Evolutionary conservation across 1,140 invertebrate species (phyloP), one percentile per base, ranked within the genome.

Genomic region (Bombus superbus): DNA sequence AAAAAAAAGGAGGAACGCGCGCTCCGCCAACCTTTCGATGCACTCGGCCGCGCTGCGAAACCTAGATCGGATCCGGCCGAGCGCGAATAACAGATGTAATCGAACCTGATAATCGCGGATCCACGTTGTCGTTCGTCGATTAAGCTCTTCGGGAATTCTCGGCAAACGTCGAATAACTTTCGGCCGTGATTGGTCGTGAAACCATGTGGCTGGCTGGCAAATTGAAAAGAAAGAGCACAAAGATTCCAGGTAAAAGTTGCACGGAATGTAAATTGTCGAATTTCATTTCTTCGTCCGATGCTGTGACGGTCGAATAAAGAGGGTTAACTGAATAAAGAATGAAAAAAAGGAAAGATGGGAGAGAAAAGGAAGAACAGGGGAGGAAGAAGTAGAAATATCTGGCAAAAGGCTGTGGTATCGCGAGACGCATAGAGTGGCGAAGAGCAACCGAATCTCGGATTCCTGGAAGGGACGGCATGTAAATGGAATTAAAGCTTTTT

Each of bases 401-500:
- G 68, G 42, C 15, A 79, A 85, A 68, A 86, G 66, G 64, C 66
- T 28, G 53, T 68, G 76, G 64, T 80, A 82, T 74, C 84, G 62
- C 73, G 32, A 59, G 42, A 62, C 44, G 81, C 47, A 40, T 71
- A 86, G 53, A 71, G 74, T 35, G 74, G 78, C 68, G 32, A 73
- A 66, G 77, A 32, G 84, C 86, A 77, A 74, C 74, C 84, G 89
- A 88, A 91, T 87, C 86, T 71, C 72, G 73, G 76, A 89, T 91
- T 93, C 91, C 81, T 88, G 87, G 88, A 93, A 90, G 88, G 86
- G 80, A 88, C 73, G 86, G 88, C 90, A 92, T 90, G 90, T 92
- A 91, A 93, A 92, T 93, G 91, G 87, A 92, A 91, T 91, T 85
- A 91, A 91, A 83, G 81, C 74, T 87, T 90, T 92, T 91, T 93